A percentile compares a stretch with the other conserved stretches of the same genome.
phyloP scores from a whole-genome alignment of 2,888 invertebrate genomes.

The Agonopterix subpropinquella region DNA sequence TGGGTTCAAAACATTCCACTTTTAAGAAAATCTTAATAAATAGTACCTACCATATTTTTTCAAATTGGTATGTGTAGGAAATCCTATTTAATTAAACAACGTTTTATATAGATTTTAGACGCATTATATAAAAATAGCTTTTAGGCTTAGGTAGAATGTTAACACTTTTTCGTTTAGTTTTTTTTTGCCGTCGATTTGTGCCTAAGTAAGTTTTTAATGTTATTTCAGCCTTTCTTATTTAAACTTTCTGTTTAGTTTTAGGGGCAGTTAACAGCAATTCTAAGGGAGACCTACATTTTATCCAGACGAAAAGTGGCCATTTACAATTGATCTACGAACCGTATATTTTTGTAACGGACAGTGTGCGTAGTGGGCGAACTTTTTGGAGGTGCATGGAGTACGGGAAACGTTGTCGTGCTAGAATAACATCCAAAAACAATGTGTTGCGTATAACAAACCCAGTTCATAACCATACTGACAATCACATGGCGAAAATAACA shows the following conservation, averaged over 20 bases:
- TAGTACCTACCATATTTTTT: too few relatives aligned
- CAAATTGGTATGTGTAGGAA: too few relatives aligned
- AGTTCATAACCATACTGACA: slow-evolving; percentile 58
- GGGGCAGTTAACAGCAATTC: slow-evolving; percentile 41
- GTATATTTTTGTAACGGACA: slow-evolving; percentile 68
- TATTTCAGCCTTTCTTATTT: background rate
- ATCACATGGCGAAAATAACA: slow-evolving; percentile 60
- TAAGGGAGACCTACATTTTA: slow-evolving; percentile 65
- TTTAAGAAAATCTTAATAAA: too few relatives aligned
- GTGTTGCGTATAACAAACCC: slow-evolving; percentile 62
- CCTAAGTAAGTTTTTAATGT: too few relatives aligned
- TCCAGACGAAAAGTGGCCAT: slow-evolving; percentile 69
- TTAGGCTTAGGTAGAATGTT: too few relatives aligned
- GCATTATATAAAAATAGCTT: too few relatives aligned
- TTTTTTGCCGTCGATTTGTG: too few relatives aligned
- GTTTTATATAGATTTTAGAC: too few relatives aligned
- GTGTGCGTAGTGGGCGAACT: slow-evolving; percentile 66
- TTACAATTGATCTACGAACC: slow-evolving; percentile 66
- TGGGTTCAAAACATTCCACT: too few relatives aligned
- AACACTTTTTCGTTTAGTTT: too few relatives aligned
- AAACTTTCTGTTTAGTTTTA: slow-evolving; percentile 41
- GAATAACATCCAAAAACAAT: slow-evolving; percentile 68
- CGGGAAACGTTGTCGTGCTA: slow-evolving; percentile 64
- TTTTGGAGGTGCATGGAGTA: slow-evolving; percentile 73
- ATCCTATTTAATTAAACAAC: too few relatives aligned